Conservation (phyloP, 2,113 vertebrate species). For the Ondatra zibethicus region DNA sequence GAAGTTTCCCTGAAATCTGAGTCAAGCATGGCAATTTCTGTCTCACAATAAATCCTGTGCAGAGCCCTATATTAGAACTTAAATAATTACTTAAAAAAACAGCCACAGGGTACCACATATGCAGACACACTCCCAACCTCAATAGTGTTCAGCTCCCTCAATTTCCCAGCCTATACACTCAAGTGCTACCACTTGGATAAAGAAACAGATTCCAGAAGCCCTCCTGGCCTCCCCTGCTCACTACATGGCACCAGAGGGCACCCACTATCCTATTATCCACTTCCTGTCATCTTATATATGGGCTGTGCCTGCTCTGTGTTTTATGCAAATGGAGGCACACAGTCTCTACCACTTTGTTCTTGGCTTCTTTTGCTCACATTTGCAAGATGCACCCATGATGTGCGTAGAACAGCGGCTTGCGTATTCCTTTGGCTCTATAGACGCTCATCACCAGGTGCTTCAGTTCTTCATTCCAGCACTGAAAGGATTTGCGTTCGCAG, state of each 20-base stretch:
- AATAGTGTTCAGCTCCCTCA: background rate
- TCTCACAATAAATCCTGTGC: background rate
- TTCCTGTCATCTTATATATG: accelerated
- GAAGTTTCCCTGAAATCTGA: background rate
- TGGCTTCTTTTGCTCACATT: background rate
- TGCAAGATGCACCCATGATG: background rate
- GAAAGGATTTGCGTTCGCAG: background rate
- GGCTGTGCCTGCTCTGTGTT: background rate
- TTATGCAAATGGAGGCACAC: background rate
- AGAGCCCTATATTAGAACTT: background rate
- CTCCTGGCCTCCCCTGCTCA: background rate
- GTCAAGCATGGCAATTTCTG: background rate
- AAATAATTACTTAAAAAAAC: background rate
- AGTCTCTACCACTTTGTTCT: background rate
- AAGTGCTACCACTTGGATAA: background rate
- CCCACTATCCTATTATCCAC: background rate
- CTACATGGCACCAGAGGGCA: background rate
- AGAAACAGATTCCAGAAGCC: background rate
- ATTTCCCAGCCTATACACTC: background rate
- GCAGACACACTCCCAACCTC: background rate
- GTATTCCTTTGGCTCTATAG: background rate
- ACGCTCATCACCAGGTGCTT: too few species aligned
- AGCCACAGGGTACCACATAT: too few species aligned
- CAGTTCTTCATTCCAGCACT: background rate
- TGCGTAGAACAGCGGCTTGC: background rate